These are phyloP conservation scores for Cheilosia vernalis DNA, from an alignment of 2,888 invertebrate species.

Conservation along the genomic window DNA sequence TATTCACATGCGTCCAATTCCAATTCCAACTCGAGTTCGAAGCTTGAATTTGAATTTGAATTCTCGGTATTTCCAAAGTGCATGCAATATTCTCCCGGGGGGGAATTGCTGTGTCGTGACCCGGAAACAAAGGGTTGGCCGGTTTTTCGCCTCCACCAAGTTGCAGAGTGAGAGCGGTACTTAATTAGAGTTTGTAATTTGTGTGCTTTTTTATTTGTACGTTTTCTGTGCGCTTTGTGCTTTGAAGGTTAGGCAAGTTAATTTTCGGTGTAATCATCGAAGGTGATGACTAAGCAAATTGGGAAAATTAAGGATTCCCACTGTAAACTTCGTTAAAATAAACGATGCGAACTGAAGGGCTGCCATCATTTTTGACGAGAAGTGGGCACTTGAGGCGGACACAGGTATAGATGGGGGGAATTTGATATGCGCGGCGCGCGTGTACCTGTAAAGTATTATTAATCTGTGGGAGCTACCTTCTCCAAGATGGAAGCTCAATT, in stretches of 20 bases:
- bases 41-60: constrained; percentile 68
- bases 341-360: constrained; percentile 26
- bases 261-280: constrained; percentile 38
- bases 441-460: constrained; percentile 26
- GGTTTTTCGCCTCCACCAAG: constrained; percentile 3
- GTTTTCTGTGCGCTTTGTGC: neutral
- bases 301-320: constrained; percentile 56
- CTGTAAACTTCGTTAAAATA: constrained; percentile 44
- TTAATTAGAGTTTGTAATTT: constrained; percentile 62
- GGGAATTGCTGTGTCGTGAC: constrained; percentile 60
- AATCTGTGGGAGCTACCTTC: neutral
- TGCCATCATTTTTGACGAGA: neutral
- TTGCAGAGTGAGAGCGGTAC: constrained; percentile 22
- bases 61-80: constrained; percentile 24
- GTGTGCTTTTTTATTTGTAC: neutral
- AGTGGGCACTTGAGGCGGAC: constrained; percentile 20
- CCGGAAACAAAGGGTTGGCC: constrained; percentile 63
- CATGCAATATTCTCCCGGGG: constrained; percentile 31
- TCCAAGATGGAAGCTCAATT: neutral
- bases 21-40: constrained; percentile 63
- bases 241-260: constrained; percentile 44
- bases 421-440: too few species aligned
- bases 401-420: too few species aligned
- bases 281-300: constrained; percentile 56
- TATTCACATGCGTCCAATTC: constrained; percentile 74